Evolutionary conservation across 2,797 vertebrate genomes (phyloP).

Genomic region (Microctenopoma stevenorrisi): DNA sequence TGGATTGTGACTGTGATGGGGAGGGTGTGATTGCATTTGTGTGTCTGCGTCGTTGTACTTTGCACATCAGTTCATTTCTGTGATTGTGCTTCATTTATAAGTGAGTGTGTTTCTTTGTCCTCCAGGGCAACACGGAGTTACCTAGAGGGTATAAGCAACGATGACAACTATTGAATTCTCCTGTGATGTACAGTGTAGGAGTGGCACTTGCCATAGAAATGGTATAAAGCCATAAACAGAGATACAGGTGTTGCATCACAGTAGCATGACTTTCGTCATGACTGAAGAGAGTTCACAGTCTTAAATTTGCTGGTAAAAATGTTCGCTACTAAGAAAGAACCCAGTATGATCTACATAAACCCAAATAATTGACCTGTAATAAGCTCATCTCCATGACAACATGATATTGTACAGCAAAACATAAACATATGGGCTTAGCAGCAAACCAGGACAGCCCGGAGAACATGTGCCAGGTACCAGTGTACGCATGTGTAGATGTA

Average conservation of each 20-base stretch:
- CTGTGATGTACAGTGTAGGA: slow-evolving; percentile 4
- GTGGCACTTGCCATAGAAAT: slow-evolving; percentile 12
- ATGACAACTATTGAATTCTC: slow-evolving; percentile 14
- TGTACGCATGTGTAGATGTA: no score
- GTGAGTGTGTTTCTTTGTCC: slow-evolving; percentile 12
- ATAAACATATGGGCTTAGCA: background rate
- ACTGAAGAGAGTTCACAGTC: background rate
- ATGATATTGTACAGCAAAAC: background rate
- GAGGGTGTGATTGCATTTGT: background rate
- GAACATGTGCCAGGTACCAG: no score
- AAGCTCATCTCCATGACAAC: background rate
- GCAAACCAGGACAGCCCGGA: background rate
- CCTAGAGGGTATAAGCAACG: slow-evolving; percentile 32
- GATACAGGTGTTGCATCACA: background rate
- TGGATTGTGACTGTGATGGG: background rate
- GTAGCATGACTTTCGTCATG: background rate
- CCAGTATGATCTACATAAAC: background rate
- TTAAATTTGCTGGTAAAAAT: background rate
- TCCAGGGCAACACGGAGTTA: slow-evolving; percentile 31
- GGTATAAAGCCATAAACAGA: slow-evolving; percentile 7
- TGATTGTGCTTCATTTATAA: slow-evolving; percentile 3
- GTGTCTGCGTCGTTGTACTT: background rate
- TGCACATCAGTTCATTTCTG: background rate
- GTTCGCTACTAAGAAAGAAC: background rate
- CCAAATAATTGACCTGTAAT: background rate